Base-by-base conservation (phyloP, 2,797 vertebrate species). In the Salmo trutta region DNA sequence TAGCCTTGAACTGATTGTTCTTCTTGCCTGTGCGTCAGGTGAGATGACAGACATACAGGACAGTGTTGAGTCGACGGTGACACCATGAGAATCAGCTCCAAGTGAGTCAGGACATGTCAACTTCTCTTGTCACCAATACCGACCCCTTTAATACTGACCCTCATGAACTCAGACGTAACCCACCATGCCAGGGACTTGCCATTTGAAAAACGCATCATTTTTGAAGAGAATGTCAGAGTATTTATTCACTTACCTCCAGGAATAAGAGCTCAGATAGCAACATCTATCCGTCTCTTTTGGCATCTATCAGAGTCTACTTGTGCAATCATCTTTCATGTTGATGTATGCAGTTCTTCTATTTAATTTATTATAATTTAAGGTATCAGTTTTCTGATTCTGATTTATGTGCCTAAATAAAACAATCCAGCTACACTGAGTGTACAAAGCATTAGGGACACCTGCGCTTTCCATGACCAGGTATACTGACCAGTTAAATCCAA, bases 41-140 rank as follows among this genome's bases (percentile, higher is more conserved):
- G 72, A 74, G 29, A 16, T 1, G 54, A 19, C 16, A 56, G 54
- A 10, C 71, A 56, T 4, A 47, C 41, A 47, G 33, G 14, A 16
- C 29, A 27, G 65, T 24, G 21, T 5, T 15, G 36, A 7, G 36
- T 36, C 5, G 65, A 15, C 24, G 21, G 16, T 73, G 72, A 73
- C 73, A 65, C 21, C 59, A n/a, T 64, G 59, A 75, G 73, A 75
- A 65, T 19, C 56, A 19, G 8, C 19, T 41, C 56, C 33, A 24
- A 33, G 56, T 64, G 53, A 31, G 75, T 36, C 75, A 70, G 8
- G n/a, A 36, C 36, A 70, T 51, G 33, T 12, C 1, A 5, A 70
- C 67, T 19, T 70, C 68, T 19, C 33, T 33, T 33, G 19, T 70
- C 36, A 47, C 68, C n/a, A 14, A 70, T 47, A 41, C 8, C 41